Conservation (phyloP, 2,113 vertebrate genomes). For the Cyphomyrus discorhynchus region DNA sequence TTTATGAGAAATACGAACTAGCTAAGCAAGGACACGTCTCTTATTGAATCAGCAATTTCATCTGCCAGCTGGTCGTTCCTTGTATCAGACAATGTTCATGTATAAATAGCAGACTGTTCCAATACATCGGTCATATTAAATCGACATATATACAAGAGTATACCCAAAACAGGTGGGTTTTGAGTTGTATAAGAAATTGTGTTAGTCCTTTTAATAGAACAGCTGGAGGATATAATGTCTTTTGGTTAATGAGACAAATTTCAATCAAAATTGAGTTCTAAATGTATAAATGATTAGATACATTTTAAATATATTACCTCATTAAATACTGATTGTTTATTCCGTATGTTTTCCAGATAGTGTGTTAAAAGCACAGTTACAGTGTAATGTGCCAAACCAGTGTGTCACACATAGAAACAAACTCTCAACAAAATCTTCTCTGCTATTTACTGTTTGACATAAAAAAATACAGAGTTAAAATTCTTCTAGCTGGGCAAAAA, state of each 20-base stretch:
- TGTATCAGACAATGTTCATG: slow-evolving; percentile 19
- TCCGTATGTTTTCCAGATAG: slow-evolving; percentile 28
- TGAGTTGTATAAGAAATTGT: neutral
- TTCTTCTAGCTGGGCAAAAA: neutral
- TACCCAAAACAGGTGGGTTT: slow-evolving; percentile 28
- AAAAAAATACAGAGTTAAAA: neutral
- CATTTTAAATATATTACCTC: slow-evolving; percentile 30
- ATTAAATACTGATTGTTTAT: slow-evolving; percentile 44
- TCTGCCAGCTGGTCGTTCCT: neutral
- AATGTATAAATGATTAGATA: slow-evolving; percentile 11
- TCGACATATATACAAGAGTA: slow-evolving; percentile 46
- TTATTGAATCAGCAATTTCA: neutral
- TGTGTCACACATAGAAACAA: slow-evolving; percentile 24
- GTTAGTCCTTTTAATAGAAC: slow-evolving; percentile 28
- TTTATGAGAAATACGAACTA: neutral
- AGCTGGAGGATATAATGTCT: slow-evolving; percentile 22
- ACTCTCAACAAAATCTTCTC: neutral
- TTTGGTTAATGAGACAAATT: slow-evolving; percentile 32
- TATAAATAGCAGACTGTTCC: slow-evolving; percentile 28
- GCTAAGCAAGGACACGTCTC: neutral
- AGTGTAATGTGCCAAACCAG: slow-evolving; percentile 22
- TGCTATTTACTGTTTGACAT: neutral
- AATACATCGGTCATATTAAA: slow-evolving; percentile 20
- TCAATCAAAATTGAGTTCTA: slow-evolving; percentile 18
- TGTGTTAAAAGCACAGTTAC: neutral